These are phyloP conservation scores for Drosophila lini DNA, from an alignment of 1,140 invertebrate species.

Conservation along the genomic window DNA sequence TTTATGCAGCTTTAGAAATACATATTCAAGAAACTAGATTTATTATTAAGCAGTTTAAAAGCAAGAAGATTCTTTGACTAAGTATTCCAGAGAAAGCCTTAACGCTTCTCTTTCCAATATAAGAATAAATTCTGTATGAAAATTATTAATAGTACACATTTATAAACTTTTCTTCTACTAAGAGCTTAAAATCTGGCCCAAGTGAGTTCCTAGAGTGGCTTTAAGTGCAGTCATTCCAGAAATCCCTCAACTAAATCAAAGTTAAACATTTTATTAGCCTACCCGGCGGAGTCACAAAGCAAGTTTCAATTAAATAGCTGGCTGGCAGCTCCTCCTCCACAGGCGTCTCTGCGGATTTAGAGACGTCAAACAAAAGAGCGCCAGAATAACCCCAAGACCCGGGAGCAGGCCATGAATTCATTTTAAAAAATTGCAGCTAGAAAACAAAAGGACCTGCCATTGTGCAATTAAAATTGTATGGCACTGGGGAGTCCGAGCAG, in stretches of 20 bases:
- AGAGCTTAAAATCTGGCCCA: background rate
- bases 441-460: constrained; percentile 76
- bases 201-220: constrained; percentile 10
- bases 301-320: constrained; percentile 81
- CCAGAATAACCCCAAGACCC: constrained; percentile 42
- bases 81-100: too few species aligned
- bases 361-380: constrained; percentile 73
- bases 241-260: constrained; percentile 82
- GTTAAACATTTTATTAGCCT: constrained; percentile 81
- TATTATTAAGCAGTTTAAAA: background rate
- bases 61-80: background rate
- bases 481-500: constrained; percentile 56
- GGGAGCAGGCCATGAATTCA: constrained; percentile 65
- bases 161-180: background rate
- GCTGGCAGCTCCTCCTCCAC: constrained; percentile 17
- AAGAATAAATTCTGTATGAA: background rate
- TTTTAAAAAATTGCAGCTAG: constrained; percentile 75
- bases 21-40: too few species aligned
- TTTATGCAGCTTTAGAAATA: too few species aligned
- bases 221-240: constrained; percentile 65
- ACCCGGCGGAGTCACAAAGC: constrained; percentile 74
- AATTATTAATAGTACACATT: background rate
- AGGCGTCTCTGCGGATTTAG: constrained; percentile 54
- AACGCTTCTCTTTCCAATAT: too few species aligned
- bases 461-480: constrained; percentile 82